These are phyloP conservation scores for Pachypanchax playfairii DNA, from an alignment of 2,113 vertebrate species.

Conservation along the genomic window DNA sequence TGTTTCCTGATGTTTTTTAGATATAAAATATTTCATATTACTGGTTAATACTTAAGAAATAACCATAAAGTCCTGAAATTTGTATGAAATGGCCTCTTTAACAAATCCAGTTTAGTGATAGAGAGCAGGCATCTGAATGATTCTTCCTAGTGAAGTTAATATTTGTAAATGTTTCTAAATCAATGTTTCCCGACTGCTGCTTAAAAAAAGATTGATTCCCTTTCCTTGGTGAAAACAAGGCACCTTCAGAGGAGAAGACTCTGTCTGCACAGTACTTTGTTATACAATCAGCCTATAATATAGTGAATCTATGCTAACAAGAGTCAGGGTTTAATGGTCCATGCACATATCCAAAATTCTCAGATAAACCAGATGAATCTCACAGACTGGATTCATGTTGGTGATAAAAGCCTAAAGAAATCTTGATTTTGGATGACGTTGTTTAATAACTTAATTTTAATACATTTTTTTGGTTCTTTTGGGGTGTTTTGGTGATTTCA, in stretches of 20 bases:
- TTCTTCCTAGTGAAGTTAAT: background rate
- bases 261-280: conserved; percentile 2
- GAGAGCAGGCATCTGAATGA: no score
- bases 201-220: background rate
- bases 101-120: no score
- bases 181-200: no score
- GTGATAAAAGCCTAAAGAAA: background rate
- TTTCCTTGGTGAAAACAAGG: background rate
- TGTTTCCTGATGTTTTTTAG: no score
- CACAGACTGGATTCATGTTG: no score
- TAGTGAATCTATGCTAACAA: background rate
- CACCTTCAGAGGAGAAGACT: background rate
- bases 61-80: no score
- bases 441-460: background rate
- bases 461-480: background rate
- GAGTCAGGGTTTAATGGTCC: background rate
- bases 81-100: no score
- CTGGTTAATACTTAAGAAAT: no score
- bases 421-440: background rate
- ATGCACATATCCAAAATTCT: background rate
- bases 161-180: no score
- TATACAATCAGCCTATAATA: background rate
- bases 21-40: no score
- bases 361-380: no score
- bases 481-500: background rate